phyloP scores from a whole-genome alignment of 2,113 vertebrate genomes.

The Setophaga coronata region DNA sequence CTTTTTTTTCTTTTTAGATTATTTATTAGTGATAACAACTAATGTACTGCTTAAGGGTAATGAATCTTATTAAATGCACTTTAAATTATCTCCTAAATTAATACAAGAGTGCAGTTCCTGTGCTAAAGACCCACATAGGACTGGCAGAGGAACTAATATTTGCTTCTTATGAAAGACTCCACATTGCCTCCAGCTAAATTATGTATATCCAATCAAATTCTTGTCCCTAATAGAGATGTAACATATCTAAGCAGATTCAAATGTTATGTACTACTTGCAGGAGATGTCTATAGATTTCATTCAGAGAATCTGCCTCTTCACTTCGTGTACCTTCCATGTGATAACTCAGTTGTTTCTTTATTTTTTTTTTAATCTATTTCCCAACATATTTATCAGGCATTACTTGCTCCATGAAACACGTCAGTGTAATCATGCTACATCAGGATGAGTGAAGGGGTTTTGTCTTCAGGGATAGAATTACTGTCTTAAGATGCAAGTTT shows the following conservation, averaged over 20 bases:
- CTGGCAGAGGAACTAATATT: conserved; percentile 26
- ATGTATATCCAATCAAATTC: conserved; percentile 13
- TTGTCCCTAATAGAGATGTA: not conserved
- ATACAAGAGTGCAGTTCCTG: not conserved
- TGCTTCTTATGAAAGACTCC: not conserved
- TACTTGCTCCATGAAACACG: not conserved
- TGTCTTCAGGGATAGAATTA: not conserved
- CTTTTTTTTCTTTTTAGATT: conserved; percentile 18
- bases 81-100: conserved; percentile 54
- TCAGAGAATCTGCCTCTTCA: not conserved
- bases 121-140: conserved; percentile 10
- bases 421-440: not conserved
- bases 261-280: not conserved
- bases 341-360: not conserved
- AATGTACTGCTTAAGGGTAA: conserved; percentile 59
- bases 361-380: not conserved
- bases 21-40: conserved; percentile 54
- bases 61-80: conserved; percentile 43
- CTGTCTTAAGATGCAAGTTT: not conserved
- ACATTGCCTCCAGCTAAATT: conserved; percentile 22
- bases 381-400: not conserved
- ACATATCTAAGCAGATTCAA: conserved; percentile 19
- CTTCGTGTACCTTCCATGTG: not conserved
- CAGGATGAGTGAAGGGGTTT: not conserved
- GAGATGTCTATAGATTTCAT: not conserved